These are phyloP conservation scores for Rhabdomys pumilio DNA, from an alignment of 2,797 vertebrate species.

Conservation along the genomic window DNA sequence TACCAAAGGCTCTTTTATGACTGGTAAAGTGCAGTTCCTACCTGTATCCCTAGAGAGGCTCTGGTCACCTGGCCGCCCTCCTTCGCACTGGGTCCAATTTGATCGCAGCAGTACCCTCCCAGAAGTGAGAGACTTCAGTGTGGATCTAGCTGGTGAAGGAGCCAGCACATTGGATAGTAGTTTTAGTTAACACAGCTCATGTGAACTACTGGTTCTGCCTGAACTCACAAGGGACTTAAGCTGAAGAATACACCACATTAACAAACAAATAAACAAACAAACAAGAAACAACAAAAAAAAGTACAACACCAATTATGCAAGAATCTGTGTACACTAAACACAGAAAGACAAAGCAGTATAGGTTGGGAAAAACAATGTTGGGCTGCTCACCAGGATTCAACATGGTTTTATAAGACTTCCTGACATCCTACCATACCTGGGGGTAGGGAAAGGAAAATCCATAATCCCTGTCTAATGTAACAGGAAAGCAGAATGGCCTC, in stretches of 20 bases:
- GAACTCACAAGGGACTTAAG: constrained; percentile 23
- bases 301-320: background rate
- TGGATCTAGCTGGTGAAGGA: background rate
- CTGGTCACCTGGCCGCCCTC: constrained; percentile 14
- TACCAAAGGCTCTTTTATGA: constrained; percentile 71
- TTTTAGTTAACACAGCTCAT: constrained; percentile 2
- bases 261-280: background rate
- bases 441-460: background rate
- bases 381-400: background rate
- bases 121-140: constrained; percentile 9
- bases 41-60: constrained; percentile 19
- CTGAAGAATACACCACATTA: constrained; percentile 4
- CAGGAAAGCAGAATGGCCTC: background rate
- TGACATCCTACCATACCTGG: background rate
- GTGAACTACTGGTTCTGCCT: background rate
- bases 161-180: background rate
- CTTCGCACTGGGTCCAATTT: constrained; percentile 15
- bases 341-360: background rate
- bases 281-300: background rate
- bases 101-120: constrained; percentile 18
- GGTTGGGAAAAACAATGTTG: background rate
- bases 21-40: constrained; percentile 35
- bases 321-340: constrained; percentile 3
- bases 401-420: background rate
- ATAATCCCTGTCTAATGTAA: background rate